Evolutionary conservation across 2,888 invertebrate genomes (phyloP).

Genomic region (Torymus tubicola): DNA sequence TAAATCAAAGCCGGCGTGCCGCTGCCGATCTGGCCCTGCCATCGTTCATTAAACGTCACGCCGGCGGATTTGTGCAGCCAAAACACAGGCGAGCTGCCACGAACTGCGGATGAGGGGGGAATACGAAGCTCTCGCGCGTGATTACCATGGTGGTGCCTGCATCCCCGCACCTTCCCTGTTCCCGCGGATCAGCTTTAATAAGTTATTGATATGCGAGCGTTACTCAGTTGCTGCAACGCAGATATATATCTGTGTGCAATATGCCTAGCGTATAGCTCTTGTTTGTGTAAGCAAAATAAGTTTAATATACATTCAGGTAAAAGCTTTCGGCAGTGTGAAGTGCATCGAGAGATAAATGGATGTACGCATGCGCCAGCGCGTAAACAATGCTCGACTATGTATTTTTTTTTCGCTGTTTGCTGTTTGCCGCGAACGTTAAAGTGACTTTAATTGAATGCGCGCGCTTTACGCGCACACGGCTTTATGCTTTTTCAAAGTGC

Average conservation of each 20-base stretch:
- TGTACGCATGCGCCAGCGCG: conserved; percentile 10
- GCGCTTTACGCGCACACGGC: not conserved
- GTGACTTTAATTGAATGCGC: conserved; percentile 29
- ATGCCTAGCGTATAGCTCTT: not conserved
- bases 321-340: conserved; percentile 36
- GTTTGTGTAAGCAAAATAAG: conserved; percentile 38
- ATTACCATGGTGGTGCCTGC: not conserved
- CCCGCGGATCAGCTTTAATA: conserved; percentile 24
- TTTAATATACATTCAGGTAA: conserved; percentile 41
- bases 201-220: conserved; percentile 23
- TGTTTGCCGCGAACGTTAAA: conserved; percentile 5
- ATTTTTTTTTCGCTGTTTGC: conserved; percentile 14
- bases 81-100: conserved; percentile 12
- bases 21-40: conserved; percentile 61
- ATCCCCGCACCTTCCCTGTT: not conserved
- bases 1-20: conserved; percentile 71
- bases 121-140: not conserved
- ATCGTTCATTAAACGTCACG: conserved; percentile 74
- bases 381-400: conserved; percentile 23
- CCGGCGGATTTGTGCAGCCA: conserved; percentile 58
- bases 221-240: not conserved
- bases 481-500: no score
- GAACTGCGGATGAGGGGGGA: not conserved
- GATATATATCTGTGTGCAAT: not conserved
- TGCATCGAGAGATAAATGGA: conserved; percentile 15